Conservation (phyloP, 2,797 vertebrate species). For the Octomys mimax region DNA sequence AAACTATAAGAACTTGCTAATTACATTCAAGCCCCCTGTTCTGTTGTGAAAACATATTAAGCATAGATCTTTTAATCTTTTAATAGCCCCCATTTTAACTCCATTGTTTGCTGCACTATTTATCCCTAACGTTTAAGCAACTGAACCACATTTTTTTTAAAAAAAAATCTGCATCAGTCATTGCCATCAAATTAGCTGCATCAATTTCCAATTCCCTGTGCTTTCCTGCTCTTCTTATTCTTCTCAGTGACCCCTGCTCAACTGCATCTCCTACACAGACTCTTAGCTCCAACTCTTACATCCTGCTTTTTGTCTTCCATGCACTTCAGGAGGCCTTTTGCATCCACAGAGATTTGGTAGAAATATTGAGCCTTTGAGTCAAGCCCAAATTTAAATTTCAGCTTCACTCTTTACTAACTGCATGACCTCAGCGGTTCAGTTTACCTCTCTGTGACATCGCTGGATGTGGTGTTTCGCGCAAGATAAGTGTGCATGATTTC, state of each 20-base stretch:
- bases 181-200: neutral
- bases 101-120: neutral
- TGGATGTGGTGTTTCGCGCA: neutral
- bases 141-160: neutral
- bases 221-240: neutral
- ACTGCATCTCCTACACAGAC: neutral
- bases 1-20: neutral
- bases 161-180: neutral
- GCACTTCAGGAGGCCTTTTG: neutral
- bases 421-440: neutral
- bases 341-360: neutral
- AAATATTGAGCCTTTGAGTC: neutral
- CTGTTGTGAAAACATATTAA: neutral
- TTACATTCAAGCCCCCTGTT: neutral
- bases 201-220: neutral
- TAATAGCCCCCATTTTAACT: neutral
- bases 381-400: neutral
- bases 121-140: neutral
- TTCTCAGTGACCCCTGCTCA: neutral
- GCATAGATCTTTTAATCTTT: neutral
- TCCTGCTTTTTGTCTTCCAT: neutral
- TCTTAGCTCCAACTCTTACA: neutral
- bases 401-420: neutral
- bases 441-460: neutral
- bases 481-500: fast-evolving